A percentile compares a stretch with the other conserved stretches of the same genome.
Conservation (phyloP, 2,113 vertebrate species). For the Cygnus buccinator region DNA sequence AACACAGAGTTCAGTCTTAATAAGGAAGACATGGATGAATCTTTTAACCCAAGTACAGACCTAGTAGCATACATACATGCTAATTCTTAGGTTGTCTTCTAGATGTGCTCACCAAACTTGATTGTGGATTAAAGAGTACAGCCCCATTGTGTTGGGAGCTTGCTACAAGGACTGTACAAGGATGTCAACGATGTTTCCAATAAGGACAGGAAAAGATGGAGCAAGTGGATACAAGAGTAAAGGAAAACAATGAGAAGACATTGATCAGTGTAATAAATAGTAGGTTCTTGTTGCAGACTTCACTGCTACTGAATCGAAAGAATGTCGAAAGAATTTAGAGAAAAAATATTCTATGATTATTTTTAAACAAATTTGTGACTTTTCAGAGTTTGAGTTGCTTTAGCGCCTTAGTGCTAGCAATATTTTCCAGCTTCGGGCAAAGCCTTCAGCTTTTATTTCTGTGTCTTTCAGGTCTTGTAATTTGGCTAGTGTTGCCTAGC, state of each 20-base stretch:
- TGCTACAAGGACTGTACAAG: neutral
- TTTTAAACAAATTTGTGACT: neutral
- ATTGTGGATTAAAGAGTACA: neutral
- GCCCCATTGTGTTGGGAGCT: neutral
- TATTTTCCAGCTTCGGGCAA: neutral
- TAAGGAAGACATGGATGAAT: neutral
- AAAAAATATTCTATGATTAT: neutral
- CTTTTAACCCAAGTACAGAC: neutral
- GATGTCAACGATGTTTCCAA: neutral
- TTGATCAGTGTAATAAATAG: neutral
- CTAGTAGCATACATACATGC: neutral
- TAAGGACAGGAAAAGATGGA: neutral
- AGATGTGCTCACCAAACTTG: neutral
- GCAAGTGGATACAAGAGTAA: neutral
- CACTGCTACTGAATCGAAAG: neutral
- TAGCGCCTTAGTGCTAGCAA: neutral
- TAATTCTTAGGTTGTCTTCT: neutral
- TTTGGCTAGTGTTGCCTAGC: neutral
- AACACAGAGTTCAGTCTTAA: neutral
- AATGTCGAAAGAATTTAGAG: neutral
- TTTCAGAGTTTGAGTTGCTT: neutral
- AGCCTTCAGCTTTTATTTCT: neutral
- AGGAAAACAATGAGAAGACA: neutral
- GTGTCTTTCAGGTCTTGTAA: neutral
- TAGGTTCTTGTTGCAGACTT: neutral